Evolutionary conservation across 2,888 invertebrate genomes (phyloP), one percentile per base, ranked within the genome.

Genomic region (Congeria kusceri): DNA sequence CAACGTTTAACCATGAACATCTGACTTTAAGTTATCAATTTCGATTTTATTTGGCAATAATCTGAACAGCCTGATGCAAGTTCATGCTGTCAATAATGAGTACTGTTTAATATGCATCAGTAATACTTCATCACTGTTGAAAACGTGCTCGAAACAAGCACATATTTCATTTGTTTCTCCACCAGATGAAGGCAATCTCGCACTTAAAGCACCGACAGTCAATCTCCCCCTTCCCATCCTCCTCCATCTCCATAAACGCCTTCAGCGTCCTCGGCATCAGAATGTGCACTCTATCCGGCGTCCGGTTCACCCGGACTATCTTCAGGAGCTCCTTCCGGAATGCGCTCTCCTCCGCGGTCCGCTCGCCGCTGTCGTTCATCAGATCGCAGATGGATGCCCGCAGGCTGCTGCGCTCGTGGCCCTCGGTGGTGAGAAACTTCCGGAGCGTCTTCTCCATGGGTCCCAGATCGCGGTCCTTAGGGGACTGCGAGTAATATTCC

Each of bases 371-470:
- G 28, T 57, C 46, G 0, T 18, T 39, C 20, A 80, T 39, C 15
- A 80, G 25, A 13, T 61, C 29, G 18, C 49, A 65, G 5, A 80
- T 46, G 11, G 76, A 76, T 0, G 29, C 9, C 25, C 73, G 58
- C 1, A 80, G 46, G 1, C 4, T 27, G 15, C 20, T 66, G 1
- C 28, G 11, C 18, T 27, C n/a, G 0, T 18, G 56, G 5, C 7
- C 15, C 0, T 46, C 44, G 15, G 46, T 56, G 1, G 15, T 25
- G 3, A 79, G 39, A 27, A 66, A 72, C 0, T 59, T 20, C 25
- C 64, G 63, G 4, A 80, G 63, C 5, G 80, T 72, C 9, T 62
- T 59, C 46, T 80, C 80, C 15, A 80, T 57, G 15, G 80, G 76
- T 39, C 71, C 71, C 20, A 75, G 29, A 18, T 68, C 64, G 23